These are phyloP conservation scores for Cichlasoma orientale DNA, from an alignment of 2,797 vertebrate species.

Conservation along the genomic window DNA sequence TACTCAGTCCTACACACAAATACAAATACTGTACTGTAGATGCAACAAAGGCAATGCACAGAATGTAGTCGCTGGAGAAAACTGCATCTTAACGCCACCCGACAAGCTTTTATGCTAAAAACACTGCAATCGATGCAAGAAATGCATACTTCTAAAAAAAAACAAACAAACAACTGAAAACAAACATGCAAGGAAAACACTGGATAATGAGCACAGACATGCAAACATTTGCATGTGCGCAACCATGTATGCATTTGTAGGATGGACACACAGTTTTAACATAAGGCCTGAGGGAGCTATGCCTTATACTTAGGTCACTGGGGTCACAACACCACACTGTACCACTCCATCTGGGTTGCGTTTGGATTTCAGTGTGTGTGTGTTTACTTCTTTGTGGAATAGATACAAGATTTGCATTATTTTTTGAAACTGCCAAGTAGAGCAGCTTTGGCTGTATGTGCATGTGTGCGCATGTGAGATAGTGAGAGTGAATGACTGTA, in stretches of 20 bases:
- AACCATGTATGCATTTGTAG: conserved; percentile 14
- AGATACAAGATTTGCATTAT: conserved; percentile 50
- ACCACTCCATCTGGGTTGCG: conserved; percentile 44
- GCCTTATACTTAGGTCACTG: conserved; percentile 31
- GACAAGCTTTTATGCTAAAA: neutral
- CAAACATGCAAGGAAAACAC: neutral
- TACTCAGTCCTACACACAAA: conserved; percentile 67
- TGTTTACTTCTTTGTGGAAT: conserved; percentile 34
- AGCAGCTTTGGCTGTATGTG: conserved; percentile 52
- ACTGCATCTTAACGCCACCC: conserved; percentile 24
- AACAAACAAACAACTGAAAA: neutral
- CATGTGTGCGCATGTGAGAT: conserved; percentile 12
- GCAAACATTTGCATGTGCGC: neutral
- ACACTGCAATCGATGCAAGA: neutral
- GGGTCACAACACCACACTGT: conserved; percentile 38
- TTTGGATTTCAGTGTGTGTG: conserved; percentile 21
- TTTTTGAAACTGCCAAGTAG: conserved; percentile 55
- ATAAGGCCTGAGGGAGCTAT: conserved; percentile 7
- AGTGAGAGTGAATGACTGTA: conserved; percentile 62
- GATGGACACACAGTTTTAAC: conserved; percentile 11
- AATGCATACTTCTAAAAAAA: neutral
- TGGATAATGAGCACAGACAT: neutral
- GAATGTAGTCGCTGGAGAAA: conserved; percentile 27
- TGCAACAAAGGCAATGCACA: conserved; percentile 46
- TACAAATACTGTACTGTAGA: conserved; percentile 52